Conservation (phyloP, 2,113 vertebrate species). For the Bubo blakistoni region DNA sequence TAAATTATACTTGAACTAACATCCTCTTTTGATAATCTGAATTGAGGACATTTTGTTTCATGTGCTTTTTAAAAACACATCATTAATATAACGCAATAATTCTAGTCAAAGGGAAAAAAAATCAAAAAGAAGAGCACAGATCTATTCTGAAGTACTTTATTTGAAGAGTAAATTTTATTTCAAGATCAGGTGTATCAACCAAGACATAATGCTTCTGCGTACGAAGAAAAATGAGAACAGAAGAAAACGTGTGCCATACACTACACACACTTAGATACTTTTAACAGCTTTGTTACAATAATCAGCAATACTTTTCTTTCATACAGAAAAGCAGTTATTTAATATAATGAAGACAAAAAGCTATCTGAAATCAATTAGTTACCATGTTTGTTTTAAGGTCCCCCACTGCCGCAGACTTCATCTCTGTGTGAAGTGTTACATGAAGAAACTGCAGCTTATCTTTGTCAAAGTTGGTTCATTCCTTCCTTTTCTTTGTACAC, state of each 20-base stretch:
- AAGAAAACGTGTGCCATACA: background rate
- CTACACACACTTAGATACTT: background rate
- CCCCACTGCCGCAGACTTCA: background rate
- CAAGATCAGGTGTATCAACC: background rate
- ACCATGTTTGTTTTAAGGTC: background rate
- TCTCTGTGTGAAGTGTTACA: background rate
- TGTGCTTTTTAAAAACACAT: background rate
- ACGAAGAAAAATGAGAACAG: background rate
- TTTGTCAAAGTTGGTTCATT: constrained; percentile 21
- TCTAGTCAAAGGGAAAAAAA: background rate
- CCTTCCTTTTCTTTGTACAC: constrained; percentile 78
- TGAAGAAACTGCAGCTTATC: background rate
- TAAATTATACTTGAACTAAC: background rate
- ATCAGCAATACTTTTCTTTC: background rate
- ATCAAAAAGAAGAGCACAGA: background rate
- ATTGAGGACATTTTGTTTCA: background rate
- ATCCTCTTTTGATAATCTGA: background rate
- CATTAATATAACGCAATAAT: background rate
- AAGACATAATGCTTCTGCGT: background rate
- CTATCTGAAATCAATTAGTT: background rate
- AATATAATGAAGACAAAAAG: background rate
- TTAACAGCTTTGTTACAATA: background rate
- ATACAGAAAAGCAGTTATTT: background rate
- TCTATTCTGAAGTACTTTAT: background rate
- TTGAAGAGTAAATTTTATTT: constrained; percentile 23